Base-by-base conservation (phyloP, 2,888 invertebrate species). In the Spodoptera exigua region DNA sequence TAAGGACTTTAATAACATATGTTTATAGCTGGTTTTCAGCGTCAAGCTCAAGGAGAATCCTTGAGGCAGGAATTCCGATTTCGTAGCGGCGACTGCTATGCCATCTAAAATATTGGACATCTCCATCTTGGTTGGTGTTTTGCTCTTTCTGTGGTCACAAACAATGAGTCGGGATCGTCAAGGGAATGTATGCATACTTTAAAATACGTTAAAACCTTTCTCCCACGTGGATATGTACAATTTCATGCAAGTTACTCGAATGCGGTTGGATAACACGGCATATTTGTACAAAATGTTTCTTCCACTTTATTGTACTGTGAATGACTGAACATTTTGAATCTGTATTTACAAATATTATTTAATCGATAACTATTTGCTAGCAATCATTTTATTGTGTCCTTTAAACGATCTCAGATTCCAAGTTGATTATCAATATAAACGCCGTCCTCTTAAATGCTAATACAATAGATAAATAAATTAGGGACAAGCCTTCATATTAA, bases 81-180 rank as follows among this genome's bases (percentile, higher is more conserved):
- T 88, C 90, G 91, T 92, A 88, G 90, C 92, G 87, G 88, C 89
- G 90, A 92, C 88, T 91, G 93, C 93, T 92, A 91, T 93, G 93
- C 93, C 92, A 94, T 93, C 93, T 93, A 92, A 94, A 94, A 94
- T 94, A 94, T 94, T 93, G 93, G 93, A 94, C 93, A 94, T 93
- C 93, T 93, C 93, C 92, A 94, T 94, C 93, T 93, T 85, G 87
- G 87, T 84, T 89, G 88, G 82, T 84, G 90, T 93, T 93, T 92
- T 93, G 91, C 83, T 93, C 89, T 92, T 93, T 88, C 89, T 92
- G 87, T 91, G 83, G 79, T 84, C 86, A 86, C 87, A 88, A 92
- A 93, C 93, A 93, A 94, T 93, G 92, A 93, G 90, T 85, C 88
- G 90, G 90, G 85, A 88, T 89, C 89, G 90, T 89, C 91, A 91